phyloP scores from a whole-genome alignment of 2,113 vertebrate genomes.

The Spilogale gracilis region DNA sequence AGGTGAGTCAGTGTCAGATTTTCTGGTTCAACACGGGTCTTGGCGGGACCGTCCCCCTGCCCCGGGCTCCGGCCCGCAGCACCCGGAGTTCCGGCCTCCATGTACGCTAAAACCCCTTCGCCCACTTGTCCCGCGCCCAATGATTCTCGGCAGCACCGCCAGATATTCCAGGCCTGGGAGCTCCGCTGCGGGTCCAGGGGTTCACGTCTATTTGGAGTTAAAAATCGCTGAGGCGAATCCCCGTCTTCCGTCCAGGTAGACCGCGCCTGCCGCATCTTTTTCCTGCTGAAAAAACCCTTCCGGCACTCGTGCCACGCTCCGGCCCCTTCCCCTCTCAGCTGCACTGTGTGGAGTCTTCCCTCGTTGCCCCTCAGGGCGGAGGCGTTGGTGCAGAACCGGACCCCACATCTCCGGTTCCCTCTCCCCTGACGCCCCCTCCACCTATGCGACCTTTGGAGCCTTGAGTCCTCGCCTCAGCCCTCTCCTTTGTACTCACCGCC shows the following conservation, averaged over 20 bases:
- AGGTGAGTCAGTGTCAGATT: neutral
- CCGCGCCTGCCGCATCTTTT: neutral
- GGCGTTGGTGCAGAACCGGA: too few relatives aligned
- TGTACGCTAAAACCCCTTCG: neutral
- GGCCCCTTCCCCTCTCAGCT: neutral
- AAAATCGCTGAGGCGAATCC: neutral
- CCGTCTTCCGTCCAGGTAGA: neutral
- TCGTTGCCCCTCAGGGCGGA: neutral
- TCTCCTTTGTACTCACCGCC: neutral
- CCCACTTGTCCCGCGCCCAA: too few relatives aligned
- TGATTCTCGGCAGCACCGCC: neutral
- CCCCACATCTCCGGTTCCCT: neutral
- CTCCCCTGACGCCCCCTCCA: neutral
- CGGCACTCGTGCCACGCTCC: neutral
- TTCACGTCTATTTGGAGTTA: neutral
- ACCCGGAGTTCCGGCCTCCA: neutral
- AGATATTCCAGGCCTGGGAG: neutral
- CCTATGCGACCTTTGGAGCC: neutral
- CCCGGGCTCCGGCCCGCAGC: neutral
- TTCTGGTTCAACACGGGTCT: neutral
- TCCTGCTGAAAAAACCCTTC: neutral
- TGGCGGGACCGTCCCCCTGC: fast-evolving
- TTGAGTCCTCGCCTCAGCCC: too few relatives aligned
- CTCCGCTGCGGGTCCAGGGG: neutral
- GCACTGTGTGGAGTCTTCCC: neutral